phyloP scores from a whole-genome alignment of 2,888 invertebrate genomes.

The Acrobasis repandana region DNA sequence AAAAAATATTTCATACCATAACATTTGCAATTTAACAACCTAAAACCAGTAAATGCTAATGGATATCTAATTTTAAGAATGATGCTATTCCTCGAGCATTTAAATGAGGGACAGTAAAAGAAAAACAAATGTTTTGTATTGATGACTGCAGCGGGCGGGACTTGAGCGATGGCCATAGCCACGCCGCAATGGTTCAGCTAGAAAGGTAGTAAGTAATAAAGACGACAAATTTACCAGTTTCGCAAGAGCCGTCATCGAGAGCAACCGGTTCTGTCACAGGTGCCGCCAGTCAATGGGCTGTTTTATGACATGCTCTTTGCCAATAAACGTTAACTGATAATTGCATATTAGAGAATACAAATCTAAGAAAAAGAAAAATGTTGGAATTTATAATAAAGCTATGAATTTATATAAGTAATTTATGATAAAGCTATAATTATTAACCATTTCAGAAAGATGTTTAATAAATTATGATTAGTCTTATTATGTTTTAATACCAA shows the following conservation, averaged over 20 bases:
- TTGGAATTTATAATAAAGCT: no score
- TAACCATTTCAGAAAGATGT: no score
- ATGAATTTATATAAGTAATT: no score
- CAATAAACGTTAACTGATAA: constrained; percentile 51
- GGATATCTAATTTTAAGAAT: constrained; percentile 19
- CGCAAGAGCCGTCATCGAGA: constrained; percentile 58
- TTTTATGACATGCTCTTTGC: constrained; percentile 50
- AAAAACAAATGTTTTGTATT: constrained; percentile 10
- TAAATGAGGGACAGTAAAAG: constrained; percentile 7
- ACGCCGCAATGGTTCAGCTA: neutral
- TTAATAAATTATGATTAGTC: no score
- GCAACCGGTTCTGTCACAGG: constrained; percentile 70
- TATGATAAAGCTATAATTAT: no score
- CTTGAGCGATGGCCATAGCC: constrained; percentile 41
- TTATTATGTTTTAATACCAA: no score
- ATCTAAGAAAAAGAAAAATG: neutral
- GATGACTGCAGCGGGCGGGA: constrained; percentile 38
- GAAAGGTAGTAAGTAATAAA: constrained; percentile 50
- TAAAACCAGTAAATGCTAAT: constrained; percentile 11
- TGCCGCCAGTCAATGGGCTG: constrained; percentile 65
- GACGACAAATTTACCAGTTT: constrained; percentile 66
- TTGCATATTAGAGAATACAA: constrained; percentile 31
- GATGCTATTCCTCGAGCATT: constrained; percentile 14
- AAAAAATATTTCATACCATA: neutral
- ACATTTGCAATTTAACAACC: neutral